Evolutionary conservation across 1,140 invertebrate species (phyloP).

Genomic region (Babylonia areolata): DNA sequence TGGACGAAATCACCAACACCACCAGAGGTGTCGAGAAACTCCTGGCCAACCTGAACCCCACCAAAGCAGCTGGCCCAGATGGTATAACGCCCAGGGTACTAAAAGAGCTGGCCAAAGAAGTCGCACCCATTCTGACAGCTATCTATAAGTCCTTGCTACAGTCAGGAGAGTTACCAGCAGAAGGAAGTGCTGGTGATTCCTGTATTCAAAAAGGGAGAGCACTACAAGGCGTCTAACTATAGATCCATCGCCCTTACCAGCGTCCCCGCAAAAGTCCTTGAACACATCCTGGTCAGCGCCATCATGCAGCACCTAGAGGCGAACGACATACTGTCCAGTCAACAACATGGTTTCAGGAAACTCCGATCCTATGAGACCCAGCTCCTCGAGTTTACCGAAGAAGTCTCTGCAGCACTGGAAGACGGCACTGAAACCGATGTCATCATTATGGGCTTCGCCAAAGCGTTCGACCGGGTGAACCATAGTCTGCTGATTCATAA

Average conservation of each 20-base stretch:
- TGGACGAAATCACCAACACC: background rate
- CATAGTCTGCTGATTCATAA: slow-evolving; percentile 1
- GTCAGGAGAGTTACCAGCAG: background rate
- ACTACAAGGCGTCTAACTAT: too few species aligned
- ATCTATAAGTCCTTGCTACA: background rate
- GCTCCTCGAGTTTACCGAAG: too few species aligned
- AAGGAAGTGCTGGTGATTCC: background rate
- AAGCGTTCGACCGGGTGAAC: background rate
- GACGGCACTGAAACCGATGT: background rate
- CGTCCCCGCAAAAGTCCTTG: background rate
- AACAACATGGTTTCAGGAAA: too few species aligned
- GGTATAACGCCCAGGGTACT: too few species aligned
- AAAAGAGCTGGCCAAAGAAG: too few species aligned
- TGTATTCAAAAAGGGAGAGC: background rate
- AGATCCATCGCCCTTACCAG: background rate
- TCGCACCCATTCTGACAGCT: background rate
- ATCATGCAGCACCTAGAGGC: too few species aligned
- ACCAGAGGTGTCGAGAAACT: background rate
- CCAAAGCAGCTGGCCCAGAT: slow-evolving; percentile 15
- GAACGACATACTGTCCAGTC: too few species aligned
- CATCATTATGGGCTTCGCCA: background rate
- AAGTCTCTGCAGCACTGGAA: background rate
- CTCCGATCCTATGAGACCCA: too few species aligned
- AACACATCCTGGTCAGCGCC: too few species aligned
- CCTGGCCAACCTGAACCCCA: background rate